Percentiles rank a stretch among this genome's conserved stretches.
Evolutionary conservation across 2,797 vertebrate genomes (phyloP).

Genomic region (Neomorphus geoffroyi): DNA sequence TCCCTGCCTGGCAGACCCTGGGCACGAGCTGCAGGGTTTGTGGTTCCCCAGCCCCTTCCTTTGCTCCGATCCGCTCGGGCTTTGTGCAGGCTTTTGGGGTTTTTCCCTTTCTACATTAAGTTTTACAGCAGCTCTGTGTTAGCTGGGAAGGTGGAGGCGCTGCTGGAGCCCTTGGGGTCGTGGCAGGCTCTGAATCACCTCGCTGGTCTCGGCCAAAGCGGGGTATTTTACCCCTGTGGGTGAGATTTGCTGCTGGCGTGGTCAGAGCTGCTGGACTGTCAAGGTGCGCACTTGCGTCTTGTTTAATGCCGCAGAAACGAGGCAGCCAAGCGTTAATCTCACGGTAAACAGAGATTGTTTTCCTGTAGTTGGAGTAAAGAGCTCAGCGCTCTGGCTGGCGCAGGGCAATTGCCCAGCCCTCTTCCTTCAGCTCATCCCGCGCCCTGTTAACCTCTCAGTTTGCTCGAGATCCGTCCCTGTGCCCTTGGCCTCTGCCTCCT

Average conservation of each 20-base stretch:
- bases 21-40: not conserved
- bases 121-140: not conserved
- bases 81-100: fast-evolving
- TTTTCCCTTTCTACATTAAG: not conserved
- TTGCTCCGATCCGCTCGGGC: fast-evolving
- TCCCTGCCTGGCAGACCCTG: not conserved
- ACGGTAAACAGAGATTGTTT: not conserved
- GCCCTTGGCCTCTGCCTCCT: not conserved
- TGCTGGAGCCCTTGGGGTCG: not conserved
- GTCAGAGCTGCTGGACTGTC: not conserved
- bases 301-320: not conserved
- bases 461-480: not conserved
- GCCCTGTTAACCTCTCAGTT: not conserved
- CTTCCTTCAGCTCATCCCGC: not conserved
- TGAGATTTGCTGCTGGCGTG: not conserved
- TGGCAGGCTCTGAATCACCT: fast-evolving
- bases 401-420: not conserved
- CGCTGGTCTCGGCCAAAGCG: not conserved
- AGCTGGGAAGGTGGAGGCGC: not conserved
- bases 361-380: not conserved
- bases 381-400: not conserved
- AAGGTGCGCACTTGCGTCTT: not conserved
- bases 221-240: not conserved
- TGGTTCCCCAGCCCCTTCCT: fast-evolving
- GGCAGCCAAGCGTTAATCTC: not conserved